These are phyloP conservation scores for Gortyna flavago DNA, from an alignment of 2,888 invertebrate species.

Conservation along the genomic window DNA sequence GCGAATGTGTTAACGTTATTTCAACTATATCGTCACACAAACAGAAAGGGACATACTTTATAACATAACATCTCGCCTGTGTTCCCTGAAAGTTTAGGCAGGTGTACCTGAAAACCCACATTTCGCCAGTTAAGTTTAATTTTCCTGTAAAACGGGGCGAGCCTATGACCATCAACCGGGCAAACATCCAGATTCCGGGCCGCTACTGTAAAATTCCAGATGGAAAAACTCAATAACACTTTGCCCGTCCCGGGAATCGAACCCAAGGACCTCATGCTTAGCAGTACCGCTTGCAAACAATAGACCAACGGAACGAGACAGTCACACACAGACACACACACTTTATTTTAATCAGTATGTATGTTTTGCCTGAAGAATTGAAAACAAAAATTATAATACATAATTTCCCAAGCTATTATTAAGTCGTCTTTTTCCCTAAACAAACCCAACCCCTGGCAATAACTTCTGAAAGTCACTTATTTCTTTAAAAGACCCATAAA, in stretches of 20 bases:
- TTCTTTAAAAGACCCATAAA: slow-evolving; percentile 2
- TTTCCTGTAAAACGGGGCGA: no score
- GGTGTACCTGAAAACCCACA: no score
- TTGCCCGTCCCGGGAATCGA: no score
- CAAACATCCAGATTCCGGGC: not conserved
- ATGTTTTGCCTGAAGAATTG: not conserved
- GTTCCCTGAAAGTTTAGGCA: no score
- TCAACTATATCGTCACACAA: not conserved
- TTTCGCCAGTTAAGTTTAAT: no score
- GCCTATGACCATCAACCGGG: not conserved
- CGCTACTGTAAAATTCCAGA: no score
- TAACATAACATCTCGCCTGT: not conserved
- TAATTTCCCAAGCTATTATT: not conserved
- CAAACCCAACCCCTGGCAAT: not conserved
- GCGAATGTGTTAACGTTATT: no score
- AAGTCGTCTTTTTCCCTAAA: not conserved
- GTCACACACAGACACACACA: not conserved
- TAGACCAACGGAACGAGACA: no score
- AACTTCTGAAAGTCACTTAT: not conserved
- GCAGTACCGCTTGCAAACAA: no score
- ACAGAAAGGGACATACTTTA: not conserved
- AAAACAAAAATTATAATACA: not conserved
- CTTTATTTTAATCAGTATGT: not conserved
- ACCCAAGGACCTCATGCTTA: no score
- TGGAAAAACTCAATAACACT: not conserved